Evolutionary conservation across 2,113 vertebrate species (phyloP), one percentile per base, ranked within the genome.

Genomic region (Macquaria ambigua): DNA sequence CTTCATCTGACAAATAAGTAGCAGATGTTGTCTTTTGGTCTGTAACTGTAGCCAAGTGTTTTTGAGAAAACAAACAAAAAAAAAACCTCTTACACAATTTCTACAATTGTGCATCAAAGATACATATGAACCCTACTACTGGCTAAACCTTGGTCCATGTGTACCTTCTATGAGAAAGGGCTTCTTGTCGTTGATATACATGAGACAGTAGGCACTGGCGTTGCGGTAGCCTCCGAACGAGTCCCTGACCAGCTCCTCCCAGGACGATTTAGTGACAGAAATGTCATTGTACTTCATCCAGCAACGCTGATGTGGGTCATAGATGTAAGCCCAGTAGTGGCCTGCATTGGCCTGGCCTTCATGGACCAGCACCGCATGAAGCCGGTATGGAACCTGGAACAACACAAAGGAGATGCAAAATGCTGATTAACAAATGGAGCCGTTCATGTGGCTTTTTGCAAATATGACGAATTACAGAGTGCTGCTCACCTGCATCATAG

Each of bases 261-360:
- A 99, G 6, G 98, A 98, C 0, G 98, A 99, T 86, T 98, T 98
- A 56, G 98, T 99, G 83, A 99, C 98, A 16, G 98, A 97, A 93
- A 99, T 97, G 91, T 99, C 98, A 72, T 99, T 99, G 86, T 99
- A 99, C 90, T 99, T 99, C 98, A 99, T 99, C 98, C 98, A 99
- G 84, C 97, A 97, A 59, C 93, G 95, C 89, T 99, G 97, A 83
- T 95, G 96, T 9, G 97, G 97, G 83, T 99, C 97, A 78, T 97
- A 98, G 94, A 99, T 98, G 84, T 99, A 99, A 0, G 98, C 98
- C 98, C 98, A 99, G 90, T 99, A 99, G 96, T 99, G 98, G 53
- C 98, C 98, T 0, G 98, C 98, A 41, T 97, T 99, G 0, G 98
- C 98, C 92, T 99, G 98, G 74, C 98, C 98, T 93, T 99, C 98